A percentile compares a stretch with the other conserved stretches of the same genome.
Evolutionary conservation across 2,113 vertebrate species (phyloP).

Genomic region (Rallus limicola): DNA sequence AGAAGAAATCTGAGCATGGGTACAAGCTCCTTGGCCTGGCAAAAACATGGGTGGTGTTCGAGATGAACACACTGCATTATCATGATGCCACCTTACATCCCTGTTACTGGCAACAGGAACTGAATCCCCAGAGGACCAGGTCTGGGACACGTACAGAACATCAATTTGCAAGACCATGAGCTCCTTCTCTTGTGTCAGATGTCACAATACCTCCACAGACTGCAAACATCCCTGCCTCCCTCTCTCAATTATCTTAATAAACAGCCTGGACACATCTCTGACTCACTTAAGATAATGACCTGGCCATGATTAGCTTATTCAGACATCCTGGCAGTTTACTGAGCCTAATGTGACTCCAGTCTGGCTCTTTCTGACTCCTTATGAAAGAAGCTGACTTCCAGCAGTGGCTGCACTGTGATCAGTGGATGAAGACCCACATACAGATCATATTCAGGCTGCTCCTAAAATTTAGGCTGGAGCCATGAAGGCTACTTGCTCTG

Average conservation of each 20-base stretch:
- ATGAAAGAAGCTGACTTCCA: neutral
- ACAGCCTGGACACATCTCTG: constrained; percentile 23
- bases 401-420: neutral
- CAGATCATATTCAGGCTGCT: neutral
- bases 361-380: constrained; percentile 1
- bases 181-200: neutral
- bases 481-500: neutral
- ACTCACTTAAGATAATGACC: constrained; percentile 47
- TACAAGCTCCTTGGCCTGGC: neutral
- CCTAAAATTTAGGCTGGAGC: neutral
- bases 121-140: neutral
- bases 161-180: neutral
- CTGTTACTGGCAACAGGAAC: neutral
- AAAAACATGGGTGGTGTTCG: neutral
- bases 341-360: neutral
- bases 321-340: neutral
- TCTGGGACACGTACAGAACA: neutral
- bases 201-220: neutral
- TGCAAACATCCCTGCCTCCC: neutral
- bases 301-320: constrained; percentile 15
- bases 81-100: neutral
- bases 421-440: neutral
- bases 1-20: neutral
- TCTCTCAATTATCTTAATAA: constrained; percentile 34
- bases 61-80: neutral